Conservation (phyloP, 1,140 invertebrate genomes). For the Bombus waltoni region DNA sequence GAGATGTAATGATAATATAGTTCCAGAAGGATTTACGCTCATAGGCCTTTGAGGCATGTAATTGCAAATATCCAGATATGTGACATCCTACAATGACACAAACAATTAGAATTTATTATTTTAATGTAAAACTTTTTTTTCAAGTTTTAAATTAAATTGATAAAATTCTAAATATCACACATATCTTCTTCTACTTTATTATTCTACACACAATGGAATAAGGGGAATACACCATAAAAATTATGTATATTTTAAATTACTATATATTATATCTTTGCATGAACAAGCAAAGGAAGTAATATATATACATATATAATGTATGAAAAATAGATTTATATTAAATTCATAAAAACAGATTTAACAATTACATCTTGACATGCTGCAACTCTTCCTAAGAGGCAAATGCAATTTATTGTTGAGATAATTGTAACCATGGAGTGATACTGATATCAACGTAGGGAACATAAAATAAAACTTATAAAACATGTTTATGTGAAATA, state of each 20-base stretch:
- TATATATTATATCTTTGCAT: slow-evolving; percentile 34
- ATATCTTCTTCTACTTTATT: not conserved
- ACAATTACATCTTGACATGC: slow-evolving; percentile 37
- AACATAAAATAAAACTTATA: slow-evolving; percentile 41
- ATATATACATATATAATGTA: slow-evolving; percentile 56
- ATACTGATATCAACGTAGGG: slow-evolving; percentile 67
- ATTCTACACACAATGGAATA: not conserved
- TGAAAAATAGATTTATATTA: slow-evolving; percentile 68
- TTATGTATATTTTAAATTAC: not conserved
- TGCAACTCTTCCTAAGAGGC: slow-evolving; percentile 63
- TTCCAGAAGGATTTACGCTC: slow-evolving; percentile 81
- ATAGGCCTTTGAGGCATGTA: slow-evolving; percentile 82
- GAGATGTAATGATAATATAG: slow-evolving; percentile 77
- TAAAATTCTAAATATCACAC: not conserved
- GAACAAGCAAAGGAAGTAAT: slow-evolving; percentile 43
- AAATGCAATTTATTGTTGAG: slow-evolving; percentile 75
- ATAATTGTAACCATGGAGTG: slow-evolving; percentile 81
- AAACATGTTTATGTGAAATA: slow-evolving; percentile 7
- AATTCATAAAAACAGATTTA: slow-evolving; percentile 66
- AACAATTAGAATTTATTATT: slow-evolving; percentile 32
- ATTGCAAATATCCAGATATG: slow-evolving; percentile 80
- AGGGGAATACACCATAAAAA: not conserved
- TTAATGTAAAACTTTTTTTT: not conserved
- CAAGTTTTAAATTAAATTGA: not conserved
- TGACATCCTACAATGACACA: slow-evolving; percentile 77